These are phyloP conservation scores for Cheirogaleus medius DNA, from an alignment of 2,113 vertebrate genomes.

Conservation along the genomic window DNA sequence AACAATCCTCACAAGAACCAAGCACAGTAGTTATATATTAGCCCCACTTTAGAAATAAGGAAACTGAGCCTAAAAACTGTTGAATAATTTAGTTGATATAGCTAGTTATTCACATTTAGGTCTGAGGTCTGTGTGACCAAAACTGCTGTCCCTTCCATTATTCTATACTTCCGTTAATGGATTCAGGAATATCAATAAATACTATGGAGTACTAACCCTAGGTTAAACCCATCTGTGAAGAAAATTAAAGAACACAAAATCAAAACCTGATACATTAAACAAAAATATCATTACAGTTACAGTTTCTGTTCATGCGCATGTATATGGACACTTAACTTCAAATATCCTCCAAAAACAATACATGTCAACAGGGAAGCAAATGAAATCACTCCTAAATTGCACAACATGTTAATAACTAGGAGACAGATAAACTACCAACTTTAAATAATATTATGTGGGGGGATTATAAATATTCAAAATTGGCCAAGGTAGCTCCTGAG, in stretches of 20 bases:
- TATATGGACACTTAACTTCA: background rate
- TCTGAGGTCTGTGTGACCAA: background rate
- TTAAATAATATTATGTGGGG: background rate
- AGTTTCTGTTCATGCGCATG: background rate
- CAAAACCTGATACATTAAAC: background rate
- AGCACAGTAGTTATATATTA: background rate
- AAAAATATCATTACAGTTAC: background rate
- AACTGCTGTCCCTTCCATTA: background rate
- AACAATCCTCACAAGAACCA: background rate
- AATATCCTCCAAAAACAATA: background rate
- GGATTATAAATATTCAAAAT: background rate
- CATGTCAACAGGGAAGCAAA: background rate
- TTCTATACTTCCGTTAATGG: background rate
- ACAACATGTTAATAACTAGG: background rate
- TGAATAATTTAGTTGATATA: background rate
- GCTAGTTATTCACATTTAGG: background rate
- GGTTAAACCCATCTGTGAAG: background rate
- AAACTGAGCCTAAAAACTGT: background rate
- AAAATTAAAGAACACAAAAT: slow-evolving; percentile 1
- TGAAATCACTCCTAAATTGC: background rate
- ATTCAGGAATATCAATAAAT: background rate
- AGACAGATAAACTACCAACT: background rate
- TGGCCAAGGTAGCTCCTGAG: background rate
- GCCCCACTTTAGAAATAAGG: background rate
- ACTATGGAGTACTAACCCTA: background rate